Conservation (phyloP, 2,113 vertebrate genomes). For the Rhinichthys klamathensis region DNA sequence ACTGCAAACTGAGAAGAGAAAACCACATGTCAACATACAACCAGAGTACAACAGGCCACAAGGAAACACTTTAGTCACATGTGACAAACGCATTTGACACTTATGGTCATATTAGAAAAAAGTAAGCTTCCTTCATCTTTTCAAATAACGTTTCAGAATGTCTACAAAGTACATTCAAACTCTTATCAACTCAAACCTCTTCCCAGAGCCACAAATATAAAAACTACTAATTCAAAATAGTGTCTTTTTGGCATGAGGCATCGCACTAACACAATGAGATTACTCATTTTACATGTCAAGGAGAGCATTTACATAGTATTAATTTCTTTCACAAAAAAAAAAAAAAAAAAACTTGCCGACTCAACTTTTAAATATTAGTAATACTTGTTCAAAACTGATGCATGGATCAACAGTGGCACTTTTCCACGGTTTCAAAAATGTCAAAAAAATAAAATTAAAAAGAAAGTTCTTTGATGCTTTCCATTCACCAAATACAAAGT, state of each 20-base stretch:
- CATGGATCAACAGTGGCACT: background rate
- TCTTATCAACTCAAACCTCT: background rate
- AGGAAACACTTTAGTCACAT: background rate
- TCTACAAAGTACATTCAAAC: too few species aligned
- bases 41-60: background rate
- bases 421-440: background rate
- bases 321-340: too few species aligned
- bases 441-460: too few species aligned
- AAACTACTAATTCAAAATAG: background rate
- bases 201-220: background rate
- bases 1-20: constrained; percentile 80
- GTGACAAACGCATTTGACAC: background rate
- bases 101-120: too few species aligned
- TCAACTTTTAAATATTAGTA: too few species aligned
- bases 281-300: too few species aligned
- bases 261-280: too few species aligned
- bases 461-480: too few species aligned
- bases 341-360: too few species aligned
- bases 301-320: too few species aligned
- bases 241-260: too few species aligned
- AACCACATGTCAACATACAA: background rate
- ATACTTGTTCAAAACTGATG: background rate
- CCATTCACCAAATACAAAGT: too few species aligned
- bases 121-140: background rate
- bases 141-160: background rate